Evolutionary conservation across 2,797 vertebrate species (phyloP).

Genomic region (Phoeniculus purpureus): DNA sequence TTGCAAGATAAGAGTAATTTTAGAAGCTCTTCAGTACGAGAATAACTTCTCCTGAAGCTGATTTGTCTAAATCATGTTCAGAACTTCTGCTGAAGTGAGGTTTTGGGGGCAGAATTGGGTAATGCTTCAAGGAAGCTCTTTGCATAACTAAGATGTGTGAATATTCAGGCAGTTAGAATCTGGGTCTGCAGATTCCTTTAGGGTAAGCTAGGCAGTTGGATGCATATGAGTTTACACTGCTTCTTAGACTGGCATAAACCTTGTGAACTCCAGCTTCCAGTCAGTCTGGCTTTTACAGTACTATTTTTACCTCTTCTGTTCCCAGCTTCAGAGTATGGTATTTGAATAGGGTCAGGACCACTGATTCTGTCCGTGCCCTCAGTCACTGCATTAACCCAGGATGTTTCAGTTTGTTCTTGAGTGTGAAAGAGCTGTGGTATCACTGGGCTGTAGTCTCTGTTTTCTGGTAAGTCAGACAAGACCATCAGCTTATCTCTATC

Average conservation of each 20-base stretch:
- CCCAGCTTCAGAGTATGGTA: not conserved
- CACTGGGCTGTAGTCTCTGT: accelerated
- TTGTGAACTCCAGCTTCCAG: not conserved
- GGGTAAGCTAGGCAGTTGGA: not conserved
- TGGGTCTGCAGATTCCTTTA: not conserved
- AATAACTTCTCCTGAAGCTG: not conserved
- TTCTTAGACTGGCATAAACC: not conserved
- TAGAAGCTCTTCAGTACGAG: not conserved
- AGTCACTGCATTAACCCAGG: not conserved
- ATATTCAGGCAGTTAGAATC: not conserved
- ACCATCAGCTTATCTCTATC: not conserved
- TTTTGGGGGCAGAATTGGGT: not conserved
- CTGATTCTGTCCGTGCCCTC: not conserved
- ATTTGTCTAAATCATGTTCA: not conserved
- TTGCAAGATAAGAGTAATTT: not conserved
- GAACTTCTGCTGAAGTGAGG: not conserved
- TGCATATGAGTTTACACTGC: not conserved
- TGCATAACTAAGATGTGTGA: not conserved
- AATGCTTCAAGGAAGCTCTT: not conserved
- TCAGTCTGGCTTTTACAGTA: not conserved
- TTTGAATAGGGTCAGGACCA: not conserved
- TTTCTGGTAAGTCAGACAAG: not conserved
- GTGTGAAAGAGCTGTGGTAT: not conserved
- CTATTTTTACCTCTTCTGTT: not conserved
- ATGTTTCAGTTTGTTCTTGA: not conserved